A percentile compares a stretch with the other conserved stretches of the same genome.
Conservation (phyloP, 2,888 invertebrate species). For the Metopia argyrocephala region DNA sequence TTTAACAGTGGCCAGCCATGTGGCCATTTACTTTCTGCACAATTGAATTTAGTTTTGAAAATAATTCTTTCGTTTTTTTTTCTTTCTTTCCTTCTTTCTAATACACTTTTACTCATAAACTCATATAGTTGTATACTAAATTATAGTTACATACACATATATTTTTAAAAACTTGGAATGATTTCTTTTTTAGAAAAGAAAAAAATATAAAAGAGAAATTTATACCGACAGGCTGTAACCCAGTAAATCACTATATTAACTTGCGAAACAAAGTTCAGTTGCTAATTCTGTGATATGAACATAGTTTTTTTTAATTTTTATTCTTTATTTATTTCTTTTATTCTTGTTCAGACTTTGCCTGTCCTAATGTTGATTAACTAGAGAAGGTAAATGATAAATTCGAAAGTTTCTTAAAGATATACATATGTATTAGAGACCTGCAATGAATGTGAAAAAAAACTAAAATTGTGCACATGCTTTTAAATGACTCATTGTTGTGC, state of each 20-base stretch:
- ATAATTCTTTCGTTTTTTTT: background rate
- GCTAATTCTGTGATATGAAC: too few relatives aligned
- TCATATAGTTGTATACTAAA: background rate
- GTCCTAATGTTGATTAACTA: too few relatives aligned
- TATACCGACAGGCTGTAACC: too few relatives aligned
- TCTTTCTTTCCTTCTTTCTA: background rate
- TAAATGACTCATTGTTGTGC: too few relatives aligned
- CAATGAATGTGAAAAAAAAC: too few relatives aligned
- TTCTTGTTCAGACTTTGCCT: too few relatives aligned
- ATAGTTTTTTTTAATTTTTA: background rate
- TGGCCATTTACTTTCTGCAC: constrained; percentile 60
- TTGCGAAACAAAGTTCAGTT: too few relatives aligned
- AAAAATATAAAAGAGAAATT: background rate
- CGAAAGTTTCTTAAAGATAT: too few relatives aligned
- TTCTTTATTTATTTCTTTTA: too few relatives aligned
- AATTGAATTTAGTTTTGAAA: constrained; percentile 60
- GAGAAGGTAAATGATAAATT: too few relatives aligned
- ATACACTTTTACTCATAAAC: background rate
- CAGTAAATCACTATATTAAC: background rate
- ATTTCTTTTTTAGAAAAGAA: background rate
- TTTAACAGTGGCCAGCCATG: constrained; percentile 42
- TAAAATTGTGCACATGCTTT: too few relatives aligned
- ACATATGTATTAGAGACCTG: too few relatives aligned
- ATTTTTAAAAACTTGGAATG: background rate
- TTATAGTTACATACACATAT: background rate